phyloP scores from a whole-genome alignment of 2,888 invertebrate species.

The Melinaea menophilus region DNA sequence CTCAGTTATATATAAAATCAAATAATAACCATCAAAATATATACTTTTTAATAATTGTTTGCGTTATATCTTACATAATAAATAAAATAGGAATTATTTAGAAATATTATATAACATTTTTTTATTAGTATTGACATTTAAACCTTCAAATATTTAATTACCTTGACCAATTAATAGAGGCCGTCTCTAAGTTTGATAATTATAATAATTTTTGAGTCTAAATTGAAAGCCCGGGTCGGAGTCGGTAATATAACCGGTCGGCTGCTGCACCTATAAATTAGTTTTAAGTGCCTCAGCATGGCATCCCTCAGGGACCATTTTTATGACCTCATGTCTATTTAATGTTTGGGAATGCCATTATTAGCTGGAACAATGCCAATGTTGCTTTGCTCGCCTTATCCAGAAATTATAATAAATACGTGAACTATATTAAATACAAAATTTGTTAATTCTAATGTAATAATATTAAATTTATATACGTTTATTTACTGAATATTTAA shows the following conservation, averaged over 20 bases:
- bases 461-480: too few species aligned
- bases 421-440: too few species aligned
- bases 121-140: too few species aligned
- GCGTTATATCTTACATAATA: too few species aligned
- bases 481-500: too few species aligned
- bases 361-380: conserved; percentile 9
- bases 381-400: not conserved
- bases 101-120: too few species aligned
- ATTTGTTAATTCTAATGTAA: too few species aligned
- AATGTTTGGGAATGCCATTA: conserved; percentile 14
- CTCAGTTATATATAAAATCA: too few species aligned
- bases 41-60: too few species aligned
- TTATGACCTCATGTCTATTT: conserved; percentile 24
- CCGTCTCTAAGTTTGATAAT: conserved; percentile 30
- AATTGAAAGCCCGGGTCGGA: conserved; percentile 26
- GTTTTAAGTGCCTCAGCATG: conserved; percentile 30
- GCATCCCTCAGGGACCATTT: conserved; percentile 25
- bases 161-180: conserved; percentile 18
- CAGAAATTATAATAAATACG: too few species aligned
- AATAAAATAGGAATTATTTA: too few species aligned
- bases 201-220: conserved; percentile 31
- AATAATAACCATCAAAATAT: too few species aligned
- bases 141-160: not conserved
- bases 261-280: conserved; percentile 33
- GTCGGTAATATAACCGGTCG: conserved; percentile 22